Evolutionary conservation across 53 echinoderm and acorn worm species (phyloP).

Genomic region (Henricia sp.): DNA sequence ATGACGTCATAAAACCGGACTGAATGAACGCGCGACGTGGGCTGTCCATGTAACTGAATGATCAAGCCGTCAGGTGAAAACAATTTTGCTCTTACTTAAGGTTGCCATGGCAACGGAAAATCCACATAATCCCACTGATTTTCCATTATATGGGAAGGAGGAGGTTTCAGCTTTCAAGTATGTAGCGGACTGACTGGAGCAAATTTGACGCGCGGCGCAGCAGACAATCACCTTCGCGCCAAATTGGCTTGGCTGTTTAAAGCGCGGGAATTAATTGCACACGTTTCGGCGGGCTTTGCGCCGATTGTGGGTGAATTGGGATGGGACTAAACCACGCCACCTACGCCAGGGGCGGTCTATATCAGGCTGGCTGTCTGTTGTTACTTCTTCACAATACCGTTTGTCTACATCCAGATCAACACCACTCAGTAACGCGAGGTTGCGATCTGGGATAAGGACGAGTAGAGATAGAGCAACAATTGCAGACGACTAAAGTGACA

Average conservation of each 20-base stretch:
- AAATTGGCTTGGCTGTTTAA: slow-evolving; percentile 23
- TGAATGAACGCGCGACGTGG: too few species aligned
- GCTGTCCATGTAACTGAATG: too few species aligned
- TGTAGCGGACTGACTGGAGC: too few species aligned
- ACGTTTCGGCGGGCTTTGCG: not conserved
- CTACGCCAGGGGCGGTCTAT: slow-evolving; percentile 30
- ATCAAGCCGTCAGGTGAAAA: too few species aligned
- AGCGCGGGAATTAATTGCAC: not conserved
- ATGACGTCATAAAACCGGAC: too few species aligned
- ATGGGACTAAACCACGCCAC: not conserved
- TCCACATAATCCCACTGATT: not conserved
- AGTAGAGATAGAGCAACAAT: too few species aligned
- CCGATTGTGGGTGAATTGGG: not conserved
- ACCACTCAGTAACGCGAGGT: not conserved
- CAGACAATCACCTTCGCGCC: not conserved
- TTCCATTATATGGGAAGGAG: not conserved
- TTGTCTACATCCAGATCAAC: not conserved
- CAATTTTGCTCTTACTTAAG: too few species aligned
- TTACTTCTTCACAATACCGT: not conserved
- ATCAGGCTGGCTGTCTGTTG: not conserved
- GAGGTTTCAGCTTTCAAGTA: not conserved
- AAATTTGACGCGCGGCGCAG: slow-evolving; percentile 8
- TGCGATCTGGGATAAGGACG: not conserved
- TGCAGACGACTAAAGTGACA: not conserved
- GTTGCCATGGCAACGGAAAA: not conserved